A percentile compares a stretch with the other conserved stretches of the same genome.
Evolutionary conservation across 64 coral and sea anemone genomes (phyloP).

Genomic region (Exaiptasia diaphana): DNA sequence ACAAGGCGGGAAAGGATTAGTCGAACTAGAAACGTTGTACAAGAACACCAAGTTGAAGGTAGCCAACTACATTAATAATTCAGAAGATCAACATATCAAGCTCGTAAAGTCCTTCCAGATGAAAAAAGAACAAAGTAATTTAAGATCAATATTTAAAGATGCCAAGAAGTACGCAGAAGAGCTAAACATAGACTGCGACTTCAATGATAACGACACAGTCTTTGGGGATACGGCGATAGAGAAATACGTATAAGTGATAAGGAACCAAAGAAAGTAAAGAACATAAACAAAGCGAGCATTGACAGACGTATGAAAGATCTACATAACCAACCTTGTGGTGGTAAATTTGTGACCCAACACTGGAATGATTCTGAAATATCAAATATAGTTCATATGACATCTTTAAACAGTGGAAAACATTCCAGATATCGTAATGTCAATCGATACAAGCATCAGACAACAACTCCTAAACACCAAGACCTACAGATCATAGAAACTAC

Average conservation of each 20-base stretch:
- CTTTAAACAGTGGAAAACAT: conserved; percentile 18
- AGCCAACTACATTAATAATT: conserved; percentile 1
- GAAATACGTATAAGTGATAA: neutral
- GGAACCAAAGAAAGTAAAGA: neutral
- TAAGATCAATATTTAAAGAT: conserved; percentile 1
- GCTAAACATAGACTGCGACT: neutral
- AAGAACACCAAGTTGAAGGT: conserved; percentile 10
- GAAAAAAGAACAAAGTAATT: neutral
- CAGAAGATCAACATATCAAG: neutral
- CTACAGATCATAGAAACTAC: neutral
- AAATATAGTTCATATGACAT: neutral
- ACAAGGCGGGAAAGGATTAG: neutral
- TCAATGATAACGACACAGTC: neutral
- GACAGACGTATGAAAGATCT: neutral
- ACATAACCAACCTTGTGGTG: neutral
- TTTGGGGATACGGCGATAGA: too few species aligned
- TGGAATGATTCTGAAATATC: neutral
- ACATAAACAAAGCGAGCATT: neutral
- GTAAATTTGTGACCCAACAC: neutral
- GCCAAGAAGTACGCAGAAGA: neutral
- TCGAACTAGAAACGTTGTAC: neutral
- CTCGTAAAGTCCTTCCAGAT: neutral
- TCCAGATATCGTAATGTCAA: conserved; percentile 5
- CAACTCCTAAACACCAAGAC: conserved; percentile 11
- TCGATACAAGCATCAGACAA: conserved; percentile 24